These are phyloP conservation scores for Pollimyrus isidori DNA, from an alignment of 2,113 vertebrate genomes.

Conservation along the genomic window DNA sequence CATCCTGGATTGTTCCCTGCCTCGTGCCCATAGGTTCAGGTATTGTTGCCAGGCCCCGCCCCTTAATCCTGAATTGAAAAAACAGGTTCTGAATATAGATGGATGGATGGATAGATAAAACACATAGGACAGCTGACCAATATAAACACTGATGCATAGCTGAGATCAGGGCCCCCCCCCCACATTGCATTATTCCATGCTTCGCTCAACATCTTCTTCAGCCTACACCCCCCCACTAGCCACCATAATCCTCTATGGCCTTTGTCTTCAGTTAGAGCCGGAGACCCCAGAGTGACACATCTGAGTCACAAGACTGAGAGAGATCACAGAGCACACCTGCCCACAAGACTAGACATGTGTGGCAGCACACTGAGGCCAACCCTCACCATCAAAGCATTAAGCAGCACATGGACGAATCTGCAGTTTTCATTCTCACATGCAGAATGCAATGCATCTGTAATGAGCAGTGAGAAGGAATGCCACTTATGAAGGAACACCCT, in stretches of 20 bases:
- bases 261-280: background rate
- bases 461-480: background rate
- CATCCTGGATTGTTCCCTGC: background rate
- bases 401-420: background rate
- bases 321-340: background rate
- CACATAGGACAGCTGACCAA: background rate
- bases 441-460: background rate
- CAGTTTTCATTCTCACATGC: background rate
- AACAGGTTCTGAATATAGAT: background rate
- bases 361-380: too few relatives aligned
- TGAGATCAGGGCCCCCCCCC: background rate
- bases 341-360: background rate
- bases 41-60: too few relatives aligned
- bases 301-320: constrained; percentile 1
- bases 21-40: background rate
- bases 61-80: background rate
- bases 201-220: background rate
- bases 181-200: constrained; percentile 8
- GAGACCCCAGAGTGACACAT: constrained; percentile 3
- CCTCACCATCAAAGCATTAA: background rate
- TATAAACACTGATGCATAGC: background rate
- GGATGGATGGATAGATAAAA: background rate
- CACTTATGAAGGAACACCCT: background rate
- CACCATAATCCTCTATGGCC: constrained; percentile 21
- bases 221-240: background rate